phyloP scores from a whole-genome alignment of 1,140 invertebrate species.

The Orius laevigatus region DNA sequence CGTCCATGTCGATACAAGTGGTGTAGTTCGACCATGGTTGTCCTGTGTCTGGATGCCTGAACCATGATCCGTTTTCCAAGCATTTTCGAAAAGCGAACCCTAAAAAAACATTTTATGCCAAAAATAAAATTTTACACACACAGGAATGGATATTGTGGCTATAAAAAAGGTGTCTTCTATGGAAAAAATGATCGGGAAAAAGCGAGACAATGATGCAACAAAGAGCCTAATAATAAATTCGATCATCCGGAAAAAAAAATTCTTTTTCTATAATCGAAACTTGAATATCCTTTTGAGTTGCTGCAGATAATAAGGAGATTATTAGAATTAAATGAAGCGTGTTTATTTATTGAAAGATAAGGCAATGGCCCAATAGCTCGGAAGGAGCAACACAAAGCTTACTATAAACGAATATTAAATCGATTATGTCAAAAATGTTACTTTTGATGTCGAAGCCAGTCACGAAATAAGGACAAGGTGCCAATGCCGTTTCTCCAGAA shows the following conservation, averaged over 20 bases:
- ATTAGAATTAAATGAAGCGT: too few relatives aligned
- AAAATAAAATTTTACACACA: neutral
- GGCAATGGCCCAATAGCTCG: too few relatives aligned
- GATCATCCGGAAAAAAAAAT: too few relatives aligned
- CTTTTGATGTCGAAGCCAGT: slow-evolving; percentile 50
- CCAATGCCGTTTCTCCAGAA: slow-evolving; percentile 50
- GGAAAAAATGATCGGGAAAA: too few relatives aligned
- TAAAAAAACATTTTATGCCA: slow-evolving; percentile 25
- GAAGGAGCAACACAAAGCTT: too few relatives aligned
- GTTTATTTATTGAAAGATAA: neutral
- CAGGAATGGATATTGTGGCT: too few relatives aligned
- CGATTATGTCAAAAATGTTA: slow-evolving; percentile 31
- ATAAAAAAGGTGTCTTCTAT: too few relatives aligned
- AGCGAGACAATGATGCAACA: too few relatives aligned
- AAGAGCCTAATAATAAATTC: too few relatives aligned
- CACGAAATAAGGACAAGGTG: slow-evolving; percentile 58
- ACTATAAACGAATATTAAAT: too few relatives aligned
- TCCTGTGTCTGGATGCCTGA: slow-evolving; percentile 32
- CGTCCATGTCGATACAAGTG: slow-evolving; percentile 29
- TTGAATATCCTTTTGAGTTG: neutral
- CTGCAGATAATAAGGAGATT: neutral
- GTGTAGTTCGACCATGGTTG: slow-evolving; percentile 55
- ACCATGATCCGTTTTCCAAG: slow-evolving; percentile 38
- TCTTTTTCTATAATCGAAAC: too few relatives aligned
- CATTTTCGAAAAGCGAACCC: slow-evolving; percentile 37